Base-by-base conservation (phyloP, 2,113 vertebrate genomes). In the Eulemur rufifrons region DNA sequence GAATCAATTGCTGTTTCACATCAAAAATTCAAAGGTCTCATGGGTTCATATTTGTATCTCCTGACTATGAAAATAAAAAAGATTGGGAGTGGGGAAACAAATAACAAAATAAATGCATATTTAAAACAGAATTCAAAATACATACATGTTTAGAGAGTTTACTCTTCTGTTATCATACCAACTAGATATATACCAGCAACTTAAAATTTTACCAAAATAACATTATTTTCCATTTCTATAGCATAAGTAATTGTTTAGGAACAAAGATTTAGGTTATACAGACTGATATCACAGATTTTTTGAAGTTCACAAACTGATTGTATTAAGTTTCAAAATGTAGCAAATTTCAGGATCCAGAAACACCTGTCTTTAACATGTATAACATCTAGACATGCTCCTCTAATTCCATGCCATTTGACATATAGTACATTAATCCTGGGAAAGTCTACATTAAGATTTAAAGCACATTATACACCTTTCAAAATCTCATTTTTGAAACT, bases 351-450 rank as follows among this genome's bases (percentile, higher is more conserved):
- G 50, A 74, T 14, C 7, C 78, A 34, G 25, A 71, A 88, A 54
- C 47, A 10, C 29, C 21, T 25, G 34, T 32, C 64, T 80, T 25
- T 25, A 87, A 34, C 13, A 4, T 0, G 10, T 2, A 21, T 20
- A 20, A 27, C 0, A 0, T 12, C 56, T 8, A 27, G 8, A 50
- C 11, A 2, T 13, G 5, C 25, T 20, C 89, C 69, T 37, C 29
- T 11, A 45, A 42, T 1, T 56, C 50, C 47, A n/a, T 0, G 0
- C 39, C 68, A 20, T 10, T 8, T 13, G 9, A 54, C 5, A 34
- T 0, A 8, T 2, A 7, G 7, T 17, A 64, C 23, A 63, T 3
- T 25, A 4, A 20, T 27, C 86, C 42, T 63, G 27, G 29, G 25
- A 39, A 76, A 82, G 18, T 21, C 78, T 8, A 11, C 1, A 45